phyloP scores from a whole-genome alignment of 2,797 vertebrate genomes.

The Miopithecus talapoin region DNA sequence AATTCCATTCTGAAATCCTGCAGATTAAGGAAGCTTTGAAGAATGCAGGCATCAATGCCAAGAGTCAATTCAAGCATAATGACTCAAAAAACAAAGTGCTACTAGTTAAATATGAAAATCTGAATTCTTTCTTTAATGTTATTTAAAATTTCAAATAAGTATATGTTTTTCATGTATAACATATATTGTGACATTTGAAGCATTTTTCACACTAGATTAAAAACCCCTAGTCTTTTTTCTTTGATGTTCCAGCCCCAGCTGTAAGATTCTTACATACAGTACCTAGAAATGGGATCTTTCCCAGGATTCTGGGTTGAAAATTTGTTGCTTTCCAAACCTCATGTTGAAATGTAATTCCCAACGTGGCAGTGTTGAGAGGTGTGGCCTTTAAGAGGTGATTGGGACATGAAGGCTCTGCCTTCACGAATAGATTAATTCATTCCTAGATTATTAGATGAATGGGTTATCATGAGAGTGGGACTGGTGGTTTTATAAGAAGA shows the following conservation, averaged over 20 bases:
- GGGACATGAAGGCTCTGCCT: background rate
- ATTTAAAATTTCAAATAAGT: background rate
- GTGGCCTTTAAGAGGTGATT: background rate
- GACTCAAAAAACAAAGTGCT: background rate
- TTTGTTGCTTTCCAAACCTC: background rate
- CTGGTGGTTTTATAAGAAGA: background rate
- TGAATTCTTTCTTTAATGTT: background rate
- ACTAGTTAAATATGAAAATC: background rate
- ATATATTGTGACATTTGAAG: background rate
- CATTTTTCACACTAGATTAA: background rate
- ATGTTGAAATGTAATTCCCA: background rate
- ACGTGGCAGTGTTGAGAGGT: background rate
- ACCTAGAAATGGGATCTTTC: background rate
- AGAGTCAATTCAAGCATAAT: conserved; percentile 17
- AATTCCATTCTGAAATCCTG: conserved; percentile 32
- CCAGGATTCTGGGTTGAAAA: background rate
- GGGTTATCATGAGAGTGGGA: background rate
- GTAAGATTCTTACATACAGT: background rate
- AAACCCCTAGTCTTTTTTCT: background rate
- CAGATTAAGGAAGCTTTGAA: conserved; percentile 29
- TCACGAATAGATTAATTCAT: background rate
- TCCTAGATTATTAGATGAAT: background rate
- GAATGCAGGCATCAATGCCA: background rate
- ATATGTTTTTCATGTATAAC: background rate
- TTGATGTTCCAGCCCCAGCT: background rate